A percentile compares a stretch with the other conserved stretches of the same genome.
phyloP scores from a whole-genome alignment of 2,888 invertebrate species.

The Eristalinus aeneus region DNA sequence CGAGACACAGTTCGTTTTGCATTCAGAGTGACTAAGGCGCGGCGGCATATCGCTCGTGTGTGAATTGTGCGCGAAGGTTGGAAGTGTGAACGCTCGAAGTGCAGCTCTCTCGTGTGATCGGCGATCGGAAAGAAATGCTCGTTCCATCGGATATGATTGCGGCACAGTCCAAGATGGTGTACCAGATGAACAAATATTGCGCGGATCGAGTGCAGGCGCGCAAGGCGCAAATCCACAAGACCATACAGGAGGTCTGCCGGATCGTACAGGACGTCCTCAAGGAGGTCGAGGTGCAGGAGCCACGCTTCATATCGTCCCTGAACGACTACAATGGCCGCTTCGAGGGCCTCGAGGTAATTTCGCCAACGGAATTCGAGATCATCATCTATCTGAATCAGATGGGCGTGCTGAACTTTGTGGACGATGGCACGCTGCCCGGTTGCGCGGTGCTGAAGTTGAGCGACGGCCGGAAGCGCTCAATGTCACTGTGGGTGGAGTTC shows the following conservation, averaged over 20 bases:
- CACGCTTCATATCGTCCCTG: conserved; percentile 94
- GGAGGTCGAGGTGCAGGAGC: conserved; percentile 97
- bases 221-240: conserved; percentile 92
- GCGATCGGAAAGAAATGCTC: conserved; percentile 84
- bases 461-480: conserved; percentile 97
- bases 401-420: conserved; percentile 99
- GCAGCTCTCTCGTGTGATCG: too few relatives aligned
- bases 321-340: conserved; percentile 94
- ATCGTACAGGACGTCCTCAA: conserved; percentile 97
- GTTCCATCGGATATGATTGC: conserved; percentile 97
- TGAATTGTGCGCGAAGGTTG: not conserved
- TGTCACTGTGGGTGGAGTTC: conserved; percentile 99
- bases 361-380: conserved; percentile 96
- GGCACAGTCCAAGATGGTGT: conserved; percentile 96
- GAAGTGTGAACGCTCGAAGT: not conserved
- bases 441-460: conserved; percentile 96
- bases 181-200: conserved; percentile 97
- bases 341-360: conserved; percentile 95
- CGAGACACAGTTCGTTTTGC: conserved; percentile 22
- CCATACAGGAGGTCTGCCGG: conserved; percentile 94
- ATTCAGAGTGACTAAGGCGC: not conserved
- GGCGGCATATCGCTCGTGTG: conserved; percentile 22
- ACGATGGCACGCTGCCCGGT: conserved; percentile 95
- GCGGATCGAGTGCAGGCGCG: conserved; percentile 94
- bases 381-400: conserved; percentile 98